These are phyloP conservation scores for Hirundichthys speculiger DNA, from an alignment of 2,113 vertebrate species.

Conservation along the genomic window DNA sequence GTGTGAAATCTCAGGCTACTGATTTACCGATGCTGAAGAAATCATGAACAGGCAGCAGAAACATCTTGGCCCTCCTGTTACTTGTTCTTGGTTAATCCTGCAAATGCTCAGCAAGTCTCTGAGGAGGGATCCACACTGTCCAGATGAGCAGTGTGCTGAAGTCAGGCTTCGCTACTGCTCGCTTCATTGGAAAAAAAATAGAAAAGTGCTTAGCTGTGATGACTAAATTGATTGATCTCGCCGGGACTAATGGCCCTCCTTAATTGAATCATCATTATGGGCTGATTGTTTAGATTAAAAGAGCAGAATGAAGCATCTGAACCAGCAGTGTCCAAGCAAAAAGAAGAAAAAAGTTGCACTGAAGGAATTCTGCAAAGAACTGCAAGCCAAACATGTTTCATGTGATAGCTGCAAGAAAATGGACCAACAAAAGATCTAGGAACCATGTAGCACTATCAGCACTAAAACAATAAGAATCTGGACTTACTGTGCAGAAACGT, in stretches of 20 bases:
- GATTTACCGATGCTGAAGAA: slow-evolving; percentile 11
- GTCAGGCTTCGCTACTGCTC: slow-evolving; percentile 48
- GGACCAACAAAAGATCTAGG: too few species aligned
- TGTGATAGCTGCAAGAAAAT: not conserved
- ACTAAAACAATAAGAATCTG: too few species aligned
- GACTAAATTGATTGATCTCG: slow-evolving; percentile 54
- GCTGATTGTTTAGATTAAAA: slow-evolving; percentile 53
- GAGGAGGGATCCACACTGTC: slow-evolving; percentile 50
- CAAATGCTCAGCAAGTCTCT: slow-evolving; percentile 24
- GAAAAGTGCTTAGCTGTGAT: slow-evolving; percentile 72
- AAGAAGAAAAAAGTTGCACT: not conserved
- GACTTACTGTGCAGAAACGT: too few species aligned
- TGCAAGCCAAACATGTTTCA: not conserved
- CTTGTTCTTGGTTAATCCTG: not conserved
- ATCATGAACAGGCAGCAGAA: slow-evolving; percentile 1
- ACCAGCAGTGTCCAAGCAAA: slow-evolving; percentile 25
- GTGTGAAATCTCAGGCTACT: not conserved
- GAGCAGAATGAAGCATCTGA: slow-evolving; percentile 41
- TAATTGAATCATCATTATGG: slow-evolving; percentile 64
- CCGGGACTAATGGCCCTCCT: slow-evolving; percentile 46
- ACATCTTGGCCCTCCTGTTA: not conserved
- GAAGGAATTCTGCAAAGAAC: slow-evolving; percentile 4
- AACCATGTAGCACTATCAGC: too few species aligned
- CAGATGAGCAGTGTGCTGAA: slow-evolving; percentile 58
- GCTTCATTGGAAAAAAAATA: slow-evolving; percentile 35